Percentiles rank a stretch among this genome's conserved stretches.
Evolutionary conservation across 2,113 vertebrate species (phyloP).

Genomic region (Sphaerodactylus townsendi): DNA sequence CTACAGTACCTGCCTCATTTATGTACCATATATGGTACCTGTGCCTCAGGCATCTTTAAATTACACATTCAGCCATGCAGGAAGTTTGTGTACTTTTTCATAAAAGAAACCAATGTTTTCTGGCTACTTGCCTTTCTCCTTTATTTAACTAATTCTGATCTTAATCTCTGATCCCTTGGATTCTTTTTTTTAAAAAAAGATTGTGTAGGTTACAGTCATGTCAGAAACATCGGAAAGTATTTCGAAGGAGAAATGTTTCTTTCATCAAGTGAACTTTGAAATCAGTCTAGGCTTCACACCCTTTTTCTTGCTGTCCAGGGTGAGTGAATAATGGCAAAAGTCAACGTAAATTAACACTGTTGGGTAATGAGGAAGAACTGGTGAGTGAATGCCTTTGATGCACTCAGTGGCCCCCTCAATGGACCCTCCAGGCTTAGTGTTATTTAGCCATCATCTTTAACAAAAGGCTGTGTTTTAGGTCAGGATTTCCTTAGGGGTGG

Average conservation of each 20-base stretch:
- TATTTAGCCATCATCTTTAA: not conserved
- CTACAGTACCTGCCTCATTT: constrained; percentile 7
- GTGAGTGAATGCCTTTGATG: not conserved
- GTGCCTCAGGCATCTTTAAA: not conserved
- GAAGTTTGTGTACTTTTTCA: not conserved
- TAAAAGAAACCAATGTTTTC: not conserved
- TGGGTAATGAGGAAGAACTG: not conserved
- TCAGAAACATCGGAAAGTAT: not conserved
- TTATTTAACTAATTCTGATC: not conserved
- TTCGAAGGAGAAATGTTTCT: no score
- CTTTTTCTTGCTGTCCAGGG: not conserved
- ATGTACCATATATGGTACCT: not conserved
- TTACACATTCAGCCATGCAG: not conserved
- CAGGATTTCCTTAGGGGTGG: not conserved
- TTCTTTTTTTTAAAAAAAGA: not conserved
- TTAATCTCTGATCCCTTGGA: not conserved
- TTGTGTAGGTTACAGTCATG: not conserved
- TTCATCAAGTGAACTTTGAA: not conserved
- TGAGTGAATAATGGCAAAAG: not conserved
- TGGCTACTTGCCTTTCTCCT: not conserved
- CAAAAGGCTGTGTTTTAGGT: not conserved
- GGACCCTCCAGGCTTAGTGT: accelerated
- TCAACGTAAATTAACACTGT: not conserved
- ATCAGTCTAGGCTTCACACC: accelerated
- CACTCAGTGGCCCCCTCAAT: not conserved